phyloP scores from a whole-genome alignment of 2,888 invertebrate genomes.

The Cataglyphis altisquamis region DNA sequence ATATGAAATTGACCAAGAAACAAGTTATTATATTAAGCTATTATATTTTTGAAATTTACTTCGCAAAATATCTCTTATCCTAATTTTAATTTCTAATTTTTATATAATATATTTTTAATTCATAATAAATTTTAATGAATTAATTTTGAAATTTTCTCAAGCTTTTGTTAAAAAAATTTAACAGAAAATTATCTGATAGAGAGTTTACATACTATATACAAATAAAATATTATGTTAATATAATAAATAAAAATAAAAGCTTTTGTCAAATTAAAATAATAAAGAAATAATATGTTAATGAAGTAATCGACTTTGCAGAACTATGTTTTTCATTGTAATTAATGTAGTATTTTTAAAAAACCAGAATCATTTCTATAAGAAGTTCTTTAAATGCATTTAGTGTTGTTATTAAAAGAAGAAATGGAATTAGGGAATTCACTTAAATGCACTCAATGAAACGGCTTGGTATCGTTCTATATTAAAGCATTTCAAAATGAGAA shows the following conservation, averaged over 20 bases:
- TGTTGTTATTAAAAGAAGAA: not conserved
- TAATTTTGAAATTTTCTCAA: not conserved
- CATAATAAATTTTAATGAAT: not conserved
- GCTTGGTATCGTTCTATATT: constrained; percentile 21
- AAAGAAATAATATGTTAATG: not conserved
- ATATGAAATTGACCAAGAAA: not conserved
- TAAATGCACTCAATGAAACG: not conserved
- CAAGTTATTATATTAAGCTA: not conserved
- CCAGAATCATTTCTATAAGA: not conserved
- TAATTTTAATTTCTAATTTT: not conserved
- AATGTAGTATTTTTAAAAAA: not conserved
- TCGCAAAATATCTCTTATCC: not conserved
- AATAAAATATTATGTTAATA: not conserved
- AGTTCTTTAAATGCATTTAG: not conserved
- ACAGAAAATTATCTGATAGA: not conserved
- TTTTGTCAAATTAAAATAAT: not conserved
- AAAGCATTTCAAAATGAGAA: constrained; percentile 15
- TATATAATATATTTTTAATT: no score
- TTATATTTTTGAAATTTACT: not conserved
- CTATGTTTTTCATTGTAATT: not conserved
- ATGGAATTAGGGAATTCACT: not conserved
- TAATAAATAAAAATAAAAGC: not conserved
- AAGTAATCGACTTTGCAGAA: not conserved
- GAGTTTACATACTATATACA: not conserved
- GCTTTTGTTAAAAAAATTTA: not conserved